Evolutionary conservation across 2,888 invertebrate genomes (phyloP).

Genomic region (Microctonus hyperodae): DNA sequence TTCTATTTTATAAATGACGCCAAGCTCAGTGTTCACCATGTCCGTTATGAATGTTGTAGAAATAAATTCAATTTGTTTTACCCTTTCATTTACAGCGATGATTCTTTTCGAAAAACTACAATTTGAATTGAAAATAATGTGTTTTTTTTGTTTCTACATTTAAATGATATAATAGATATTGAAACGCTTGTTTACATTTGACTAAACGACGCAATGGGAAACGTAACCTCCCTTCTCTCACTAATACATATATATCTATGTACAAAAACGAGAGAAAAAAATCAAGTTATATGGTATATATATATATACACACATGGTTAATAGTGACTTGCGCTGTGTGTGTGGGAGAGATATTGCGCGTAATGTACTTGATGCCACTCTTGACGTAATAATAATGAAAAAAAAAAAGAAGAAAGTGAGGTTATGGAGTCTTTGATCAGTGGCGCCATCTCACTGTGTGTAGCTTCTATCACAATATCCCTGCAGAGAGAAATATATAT

Average conservation of each 20-base stretch:
- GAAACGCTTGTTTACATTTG: conserved; percentile 21
- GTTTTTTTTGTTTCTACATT: not conserved
- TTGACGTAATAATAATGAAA: no score
- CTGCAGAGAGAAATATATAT: not conserved
- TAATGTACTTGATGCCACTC: no score
- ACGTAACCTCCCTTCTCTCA: conserved; percentile 24
- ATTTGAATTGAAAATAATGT: not conserved
- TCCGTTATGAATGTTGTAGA: not conserved
- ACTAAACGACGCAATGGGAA: conserved; percentile 11
- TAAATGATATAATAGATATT: not conserved
- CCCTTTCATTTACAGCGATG: not conserved
- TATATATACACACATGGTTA: no score
- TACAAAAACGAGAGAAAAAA: no score
- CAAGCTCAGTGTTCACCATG: not conserved
- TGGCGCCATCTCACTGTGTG: not conserved
- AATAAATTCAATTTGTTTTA: not conserved
- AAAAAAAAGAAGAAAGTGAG: no score
- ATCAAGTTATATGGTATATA: no score
- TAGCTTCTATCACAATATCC: not conserved
- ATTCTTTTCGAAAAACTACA: not conserved
- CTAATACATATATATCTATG: not conserved
- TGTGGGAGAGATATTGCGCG: no score
- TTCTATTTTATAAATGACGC: not conserved
- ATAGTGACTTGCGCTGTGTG: no score
- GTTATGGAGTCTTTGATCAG: no score